Conservation (phyloP, 2,797 vertebrate species). For the Syncerus caffer region DNA sequence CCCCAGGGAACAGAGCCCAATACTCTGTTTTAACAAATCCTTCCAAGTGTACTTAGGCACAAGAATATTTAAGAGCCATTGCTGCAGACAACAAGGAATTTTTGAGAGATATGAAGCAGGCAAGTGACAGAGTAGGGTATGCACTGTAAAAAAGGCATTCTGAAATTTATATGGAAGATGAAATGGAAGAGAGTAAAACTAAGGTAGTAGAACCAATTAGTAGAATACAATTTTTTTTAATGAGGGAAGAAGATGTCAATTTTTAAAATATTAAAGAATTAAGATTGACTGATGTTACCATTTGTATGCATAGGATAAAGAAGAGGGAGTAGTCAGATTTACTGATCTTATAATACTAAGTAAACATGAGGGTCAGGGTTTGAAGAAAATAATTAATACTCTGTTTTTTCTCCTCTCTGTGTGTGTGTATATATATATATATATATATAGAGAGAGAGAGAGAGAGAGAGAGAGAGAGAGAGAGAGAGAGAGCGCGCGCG, state of each 20-base stretch:
- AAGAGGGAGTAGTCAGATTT: neutral
- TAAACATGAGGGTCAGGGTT: neutral
- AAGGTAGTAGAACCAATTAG: neutral
- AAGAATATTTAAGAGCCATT: neutral
- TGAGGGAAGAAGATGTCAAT: neutral
- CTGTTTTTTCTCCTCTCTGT: neutral
- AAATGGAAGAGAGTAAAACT: neutral
- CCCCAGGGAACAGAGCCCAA: neutral
- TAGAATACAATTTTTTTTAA: neutral
- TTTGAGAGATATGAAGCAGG: neutral
- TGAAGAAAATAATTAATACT: neutral
- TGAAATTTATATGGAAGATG: neutral
- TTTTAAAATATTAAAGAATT: neutral
- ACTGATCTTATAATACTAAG: neutral
- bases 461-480: neutral
- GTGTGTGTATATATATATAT: neutral
- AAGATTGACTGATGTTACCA: neutral
- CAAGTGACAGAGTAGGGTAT: neutral
- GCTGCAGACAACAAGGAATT: neutral
- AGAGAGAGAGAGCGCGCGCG: no score
- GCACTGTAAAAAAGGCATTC: conserved; percentile 20
- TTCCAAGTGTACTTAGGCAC: neutral
- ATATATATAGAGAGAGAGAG: no score
- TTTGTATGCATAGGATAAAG: neutral
- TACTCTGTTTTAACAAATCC: neutral